Evolutionary conservation across 2,113 vertebrate genomes (phyloP).

Genomic region (Mus spicilegus): DNA sequence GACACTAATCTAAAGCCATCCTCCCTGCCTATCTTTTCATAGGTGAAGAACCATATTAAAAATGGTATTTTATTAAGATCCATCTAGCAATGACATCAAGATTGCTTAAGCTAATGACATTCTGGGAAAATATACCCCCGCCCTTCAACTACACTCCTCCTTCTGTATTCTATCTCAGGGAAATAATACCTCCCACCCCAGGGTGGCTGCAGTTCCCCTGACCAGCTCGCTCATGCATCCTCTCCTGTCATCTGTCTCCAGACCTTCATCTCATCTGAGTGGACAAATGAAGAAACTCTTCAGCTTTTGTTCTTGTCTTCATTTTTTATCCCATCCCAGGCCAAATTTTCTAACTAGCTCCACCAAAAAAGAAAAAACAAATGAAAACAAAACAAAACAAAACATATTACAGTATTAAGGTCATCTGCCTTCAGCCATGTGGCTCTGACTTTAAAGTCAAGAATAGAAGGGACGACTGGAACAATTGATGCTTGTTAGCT

Average conservation of each 20-base stretch:
- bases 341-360: neutral
- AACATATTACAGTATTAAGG: neutral
- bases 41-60: conserved; percentile 33
- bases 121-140: neutral
- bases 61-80: conserved; percentile 8
- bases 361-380: neutral
- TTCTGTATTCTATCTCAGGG: neutral
- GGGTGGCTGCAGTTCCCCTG: neutral
- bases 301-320: neutral
- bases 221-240: neutral
- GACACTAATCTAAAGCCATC: conserved; percentile 57
- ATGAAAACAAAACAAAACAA: too few relatives aligned
- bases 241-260: neutral
- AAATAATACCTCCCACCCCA: too few relatives aligned
- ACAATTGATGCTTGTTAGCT: too few relatives aligned
- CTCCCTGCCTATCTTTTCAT: neutral
- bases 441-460: too few relatives aligned
- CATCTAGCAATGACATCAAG: neutral
- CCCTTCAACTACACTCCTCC: too few relatives aligned
- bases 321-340: neutral
- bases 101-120: neutral
- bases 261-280: neutral
- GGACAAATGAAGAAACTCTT: neutral
- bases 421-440: neutral
- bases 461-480: too few relatives aligned